Evolutionary conservation across 2,888 invertebrate species (phyloP).

Genomic region (Cinara cedri): DNA sequence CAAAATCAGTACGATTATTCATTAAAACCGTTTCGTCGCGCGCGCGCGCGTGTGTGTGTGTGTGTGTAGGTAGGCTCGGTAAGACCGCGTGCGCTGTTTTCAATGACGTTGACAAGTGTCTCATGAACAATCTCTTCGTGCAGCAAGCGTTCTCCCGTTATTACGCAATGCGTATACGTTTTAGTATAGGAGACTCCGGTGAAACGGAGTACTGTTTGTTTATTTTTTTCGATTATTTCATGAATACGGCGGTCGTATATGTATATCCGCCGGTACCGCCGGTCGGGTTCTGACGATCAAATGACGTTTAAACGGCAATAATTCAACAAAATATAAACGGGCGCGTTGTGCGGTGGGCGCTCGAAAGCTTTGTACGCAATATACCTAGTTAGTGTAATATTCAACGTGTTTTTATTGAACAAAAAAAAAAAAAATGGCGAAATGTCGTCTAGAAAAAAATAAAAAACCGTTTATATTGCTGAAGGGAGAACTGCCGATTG

Average conservation of each 20-base stretch:
- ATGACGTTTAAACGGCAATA: background rate
- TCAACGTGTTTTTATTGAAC: too few species aligned
- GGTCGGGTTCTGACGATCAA: constrained; percentile 2
- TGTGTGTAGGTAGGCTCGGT: background rate
- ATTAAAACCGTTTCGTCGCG: background rate
- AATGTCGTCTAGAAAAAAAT: too few species aligned
- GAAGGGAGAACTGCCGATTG: too few species aligned
- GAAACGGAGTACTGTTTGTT: constrained; percentile 18
- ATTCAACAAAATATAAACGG: constrained; percentile 13
- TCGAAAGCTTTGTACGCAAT: too few species aligned
- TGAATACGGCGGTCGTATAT: background rate
- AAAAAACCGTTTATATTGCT: too few species aligned
- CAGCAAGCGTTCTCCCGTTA: constrained; percentile 19
- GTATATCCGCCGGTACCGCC: too few species aligned
- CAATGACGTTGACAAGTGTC: constrained; percentile 31
- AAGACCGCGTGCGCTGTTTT: constrained; percentile 23
- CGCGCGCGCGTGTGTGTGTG: too few species aligned
- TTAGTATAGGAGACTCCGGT: too few species aligned
- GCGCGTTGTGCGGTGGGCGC: too few species aligned
- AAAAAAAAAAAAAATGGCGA: too few species aligned
- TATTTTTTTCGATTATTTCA: constrained; percentile 38
- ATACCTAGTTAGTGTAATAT: too few species aligned
- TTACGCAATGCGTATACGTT: constrained; percentile 23
- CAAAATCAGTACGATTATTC: too few species aligned
- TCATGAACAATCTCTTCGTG: constrained; percentile 38